Percentiles rank a stretch among this genome's conserved stretches.
phyloP scores from a whole-genome alignment of 1,140 invertebrate species.

The Phortica variegata region DNA sequence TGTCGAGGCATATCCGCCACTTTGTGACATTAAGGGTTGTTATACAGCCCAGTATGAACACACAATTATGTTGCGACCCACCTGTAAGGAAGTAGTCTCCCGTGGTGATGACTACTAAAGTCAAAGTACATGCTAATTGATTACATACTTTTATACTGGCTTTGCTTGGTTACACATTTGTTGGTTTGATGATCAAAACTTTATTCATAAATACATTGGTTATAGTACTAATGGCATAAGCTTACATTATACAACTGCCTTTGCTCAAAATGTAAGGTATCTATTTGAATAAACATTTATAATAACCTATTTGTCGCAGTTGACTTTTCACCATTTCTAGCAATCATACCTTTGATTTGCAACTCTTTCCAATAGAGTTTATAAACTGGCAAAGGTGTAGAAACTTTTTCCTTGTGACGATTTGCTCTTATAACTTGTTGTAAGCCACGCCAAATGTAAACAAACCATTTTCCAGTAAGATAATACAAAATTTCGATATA shows the following conservation, averaged over 20 bases:
- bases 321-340: too few species aligned
- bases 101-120: conserved; percentile 92
- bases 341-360: too few species aligned
- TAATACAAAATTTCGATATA: conserved; percentile 48
- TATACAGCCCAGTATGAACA: conserved; percentile 99
- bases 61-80: conserved; percentile 95
- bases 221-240: too few species aligned
- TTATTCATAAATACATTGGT: too few species aligned
- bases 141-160: too few species aligned
- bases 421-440: neutral
- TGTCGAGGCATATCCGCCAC: conserved; percentile 95
- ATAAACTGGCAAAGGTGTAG: neutral
- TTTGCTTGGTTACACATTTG: too few species aligned
- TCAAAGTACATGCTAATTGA: too few species aligned
- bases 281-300: too few species aligned
- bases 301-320: too few species aligned
- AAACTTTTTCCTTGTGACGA: neutral
- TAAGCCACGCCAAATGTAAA: conserved; percentile 24
- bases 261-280: too few species aligned
- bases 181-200: too few species aligned
- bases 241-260: too few species aligned
- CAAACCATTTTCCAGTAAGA: conserved; percentile 46
- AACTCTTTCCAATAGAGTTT: conserved; percentile 38
- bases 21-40: conserved; percentile 96
- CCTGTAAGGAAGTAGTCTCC: conserved; percentile 97